phyloP scores from a whole-genome alignment of 30 jellyfish, hydroid and myxozoan species.

The Aurelia aurita region DNA sequence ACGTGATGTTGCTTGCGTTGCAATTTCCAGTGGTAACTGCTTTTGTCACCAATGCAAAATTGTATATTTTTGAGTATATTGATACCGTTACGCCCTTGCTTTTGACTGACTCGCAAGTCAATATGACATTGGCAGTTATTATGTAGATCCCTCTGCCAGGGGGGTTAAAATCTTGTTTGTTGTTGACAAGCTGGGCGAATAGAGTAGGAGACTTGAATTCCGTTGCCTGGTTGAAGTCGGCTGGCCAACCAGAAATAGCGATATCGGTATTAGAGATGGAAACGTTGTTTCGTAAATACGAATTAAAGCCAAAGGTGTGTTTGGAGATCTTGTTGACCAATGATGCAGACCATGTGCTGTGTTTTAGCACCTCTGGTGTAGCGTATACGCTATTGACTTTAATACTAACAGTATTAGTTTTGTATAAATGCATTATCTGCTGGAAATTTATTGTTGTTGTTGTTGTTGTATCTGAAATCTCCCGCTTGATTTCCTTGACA shows the following conservation, averaged over 20 bases:
- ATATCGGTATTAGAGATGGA: neutral
- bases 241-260: slow-evolving; percentile 61
- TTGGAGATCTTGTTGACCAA: slow-evolving; percentile 47
- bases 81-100: slow-evolving; percentile 22
- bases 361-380: slow-evolving; percentile 10
- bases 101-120: slow-evolving; percentile 25
- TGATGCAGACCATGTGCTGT: slow-evolving; percentile 58
- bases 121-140: slow-evolving; percentile 26
- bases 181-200: slow-evolving; percentile 56
- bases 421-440: slow-evolving; percentile 36
- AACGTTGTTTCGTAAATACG: slow-evolving; percentile 17
- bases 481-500: slow-evolving; percentile 19
- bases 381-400: neutral
- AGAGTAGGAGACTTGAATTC: slow-evolving; percentile 70
- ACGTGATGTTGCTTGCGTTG: neutral
- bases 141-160: slow-evolving; percentile 47
- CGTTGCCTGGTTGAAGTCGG: slow-evolving; percentile 29
- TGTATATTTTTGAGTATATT: slow-evolving; percentile 23
- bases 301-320: slow-evolving; percentile 52
- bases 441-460: slow-evolving; percentile 24
- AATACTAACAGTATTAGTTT: slow-evolving; percentile 34
- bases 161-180: slow-evolving; percentile 64
- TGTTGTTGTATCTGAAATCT: neutral
- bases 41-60: slow-evolving; percentile 19
- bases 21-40: slow-evolving; percentile 8